Evolutionary conservation across 2,113 vertebrate genomes (phyloP), one percentile per base, ranked within the genome.

Genomic region (Triplophysa dalaica): DNA sequence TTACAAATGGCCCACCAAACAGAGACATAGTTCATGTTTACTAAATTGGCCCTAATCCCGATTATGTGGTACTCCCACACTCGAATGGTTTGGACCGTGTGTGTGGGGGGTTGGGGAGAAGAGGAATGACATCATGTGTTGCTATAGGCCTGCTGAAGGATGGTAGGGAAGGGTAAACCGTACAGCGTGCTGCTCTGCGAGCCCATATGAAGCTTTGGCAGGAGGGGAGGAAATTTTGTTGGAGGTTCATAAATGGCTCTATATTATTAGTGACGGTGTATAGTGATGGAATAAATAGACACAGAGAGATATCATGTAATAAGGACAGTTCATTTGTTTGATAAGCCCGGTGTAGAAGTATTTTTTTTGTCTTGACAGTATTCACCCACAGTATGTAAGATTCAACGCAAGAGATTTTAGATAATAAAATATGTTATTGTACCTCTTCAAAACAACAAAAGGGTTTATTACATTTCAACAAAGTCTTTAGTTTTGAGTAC

Each of bases 51-150:
- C 78, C 41, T 21, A 56, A 50, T 52, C 19, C 45, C 65, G 58
- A 22, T 38, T 66, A 70, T 62, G 74, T 52, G 64, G 26, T 50
- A 38, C 70, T 81, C 64, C 45, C 62, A 65, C 65, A 43, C 60
- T 21, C 33, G 29, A 61, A 64, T 80, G 78, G 65, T 85, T 78
- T 86, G 85, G 85, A 86, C 85, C 85, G 75, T 86, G 89, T 77
- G 81, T 89, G 90, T 45, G 14, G 70, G 68, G 86, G 74, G 81
- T 78, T 86, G 85, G 86, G 90, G 87, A 67, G 89, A 83, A 88
- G 81, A 82, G 83, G 82, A 84, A 92, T 93, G 92, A 94, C 92
- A 92, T 93, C 93, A 94, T 92, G 89, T 92, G 92, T 93, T 93
- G 93, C 93, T 93, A 92, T 91, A 92, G 91, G 89, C 89, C 90